phyloP scores from a whole-genome alignment of 2,113 vertebrate species.

The Micromys minutus region DNA sequence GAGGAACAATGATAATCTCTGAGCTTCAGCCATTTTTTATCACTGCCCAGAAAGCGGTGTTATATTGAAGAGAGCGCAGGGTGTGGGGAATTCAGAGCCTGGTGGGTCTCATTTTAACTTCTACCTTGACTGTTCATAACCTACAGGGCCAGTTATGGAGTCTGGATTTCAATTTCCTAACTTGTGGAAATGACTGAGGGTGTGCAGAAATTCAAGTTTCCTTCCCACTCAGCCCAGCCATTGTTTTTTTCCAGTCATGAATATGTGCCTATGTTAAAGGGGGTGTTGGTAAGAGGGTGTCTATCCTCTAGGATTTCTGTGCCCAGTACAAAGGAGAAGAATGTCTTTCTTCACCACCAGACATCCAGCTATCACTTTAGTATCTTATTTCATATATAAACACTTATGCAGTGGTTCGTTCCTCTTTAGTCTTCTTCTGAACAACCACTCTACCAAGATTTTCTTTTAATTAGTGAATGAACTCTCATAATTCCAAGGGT shows the following conservation, averaged over 20 bases:
- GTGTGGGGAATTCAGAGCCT: neutral
- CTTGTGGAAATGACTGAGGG: neutral
- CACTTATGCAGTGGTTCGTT: neutral
- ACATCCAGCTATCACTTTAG: neutral
- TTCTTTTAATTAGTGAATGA: neutral
- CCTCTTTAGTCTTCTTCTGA: neutral
- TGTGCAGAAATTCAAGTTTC: neutral
- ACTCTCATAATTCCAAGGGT: neutral
- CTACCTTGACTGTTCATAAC: neutral
- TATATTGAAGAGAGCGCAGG: neutral
- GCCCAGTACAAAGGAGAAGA: neutral
- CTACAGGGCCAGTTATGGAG: neutral
- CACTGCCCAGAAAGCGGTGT: neutral
- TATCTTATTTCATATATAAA: neutral
- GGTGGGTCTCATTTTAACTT: neutral
- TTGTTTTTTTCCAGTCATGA: neutral
- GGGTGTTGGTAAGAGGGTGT: neutral
- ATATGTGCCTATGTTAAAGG: neutral
- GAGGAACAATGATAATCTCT: neutral
- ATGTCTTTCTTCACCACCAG: neutral
- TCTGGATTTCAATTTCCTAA: neutral
- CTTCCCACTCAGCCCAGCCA: neutral
- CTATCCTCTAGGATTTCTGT: neutral
- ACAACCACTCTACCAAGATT: neutral
- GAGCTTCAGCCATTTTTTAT: neutral